Evolutionary conservation across 2,888 invertebrate genomes (phyloP).

Genomic region (Limenitis camilla): DNA sequence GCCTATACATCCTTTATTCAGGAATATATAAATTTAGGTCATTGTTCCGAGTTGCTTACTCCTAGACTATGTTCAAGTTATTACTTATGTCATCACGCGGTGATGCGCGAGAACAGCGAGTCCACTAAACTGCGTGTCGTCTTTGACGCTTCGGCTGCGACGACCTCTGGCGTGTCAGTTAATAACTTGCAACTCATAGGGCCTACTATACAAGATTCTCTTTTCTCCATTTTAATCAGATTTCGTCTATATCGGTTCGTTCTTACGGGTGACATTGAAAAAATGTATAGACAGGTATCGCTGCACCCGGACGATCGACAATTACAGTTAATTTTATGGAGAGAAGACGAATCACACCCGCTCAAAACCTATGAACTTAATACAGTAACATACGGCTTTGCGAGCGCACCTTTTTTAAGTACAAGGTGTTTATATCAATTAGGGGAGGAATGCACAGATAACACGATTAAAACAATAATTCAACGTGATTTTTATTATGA

Average conservation of each 20-base stretch:
- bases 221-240: too few species aligned
- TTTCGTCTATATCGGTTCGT: too few species aligned
- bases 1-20: conserved; percentile 7
- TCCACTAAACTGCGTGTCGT: conserved; percentile 27
- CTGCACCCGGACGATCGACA: conserved; percentile 9
- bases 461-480: conserved; percentile 1
- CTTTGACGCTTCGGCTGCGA: too few species aligned
- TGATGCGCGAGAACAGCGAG: conserved; percentile 21
- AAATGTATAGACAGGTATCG: conserved; percentile 16
- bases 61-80: neutral
- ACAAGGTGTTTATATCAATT: neutral
- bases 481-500: neutral
- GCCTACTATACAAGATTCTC: conserved; percentile 20
- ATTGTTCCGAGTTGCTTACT: neutral
- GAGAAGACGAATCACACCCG: conserved; percentile 18
- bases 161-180: too few species aligned
- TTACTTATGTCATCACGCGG: conserved; percentile 26
- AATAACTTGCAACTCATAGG: conserved; percentile 24
- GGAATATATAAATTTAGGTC: conserved; percentile 11
- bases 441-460: conserved; percentile 8
- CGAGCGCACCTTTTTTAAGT: neutral
- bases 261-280: too few species aligned
- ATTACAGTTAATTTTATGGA: too few species aligned
- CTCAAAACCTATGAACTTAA: conserved; percentile 12
- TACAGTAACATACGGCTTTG: conserved; percentile 6